Percentiles rank a stretch among this genome's conserved stretches.
Evolutionary conservation across 2,888 invertebrate species (phyloP).

Genomic region (Nomada flava): DNA sequence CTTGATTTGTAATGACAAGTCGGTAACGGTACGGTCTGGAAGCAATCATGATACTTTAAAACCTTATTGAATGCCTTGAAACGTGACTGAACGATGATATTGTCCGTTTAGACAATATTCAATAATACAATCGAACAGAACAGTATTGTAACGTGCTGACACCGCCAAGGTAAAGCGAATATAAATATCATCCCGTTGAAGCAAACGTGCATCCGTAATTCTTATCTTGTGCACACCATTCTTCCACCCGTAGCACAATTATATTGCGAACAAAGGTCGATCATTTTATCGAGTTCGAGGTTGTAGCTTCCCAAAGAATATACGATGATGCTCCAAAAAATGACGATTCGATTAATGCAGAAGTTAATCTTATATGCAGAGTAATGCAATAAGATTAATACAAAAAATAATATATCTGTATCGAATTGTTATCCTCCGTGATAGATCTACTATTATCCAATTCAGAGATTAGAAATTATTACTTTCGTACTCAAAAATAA

Average conservation of each 20-base stretch:
- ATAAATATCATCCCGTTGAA: not conserved
- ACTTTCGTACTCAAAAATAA: no score
- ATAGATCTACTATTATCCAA: no score
- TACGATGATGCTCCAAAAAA: no score
- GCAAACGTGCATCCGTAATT: not conserved
- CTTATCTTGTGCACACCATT: not conserved
- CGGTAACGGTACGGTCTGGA: constrained; percentile 47
- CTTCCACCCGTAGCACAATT: not conserved
- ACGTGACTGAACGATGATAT: constrained; percentile 49
- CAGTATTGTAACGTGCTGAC: constrained; percentile 11
- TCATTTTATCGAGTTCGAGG: no score
- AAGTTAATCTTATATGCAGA: no score
- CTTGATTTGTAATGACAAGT: constrained; percentile 41
- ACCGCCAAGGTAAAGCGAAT: not conserved
- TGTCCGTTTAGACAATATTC: constrained; percentile 42
- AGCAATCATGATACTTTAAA: constrained; percentile 48
- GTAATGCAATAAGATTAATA: no score
- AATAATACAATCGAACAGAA: constrained; percentile 22
- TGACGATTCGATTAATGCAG: no score
- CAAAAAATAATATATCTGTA: no score
- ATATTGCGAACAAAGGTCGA: not conserved
- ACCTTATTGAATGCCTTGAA: constrained; percentile 48
- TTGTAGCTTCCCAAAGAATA: no score
- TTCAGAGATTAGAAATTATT: no score
- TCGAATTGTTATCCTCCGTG: no score